Evolutionary conservation across 2,113 vertebrate genomes (phyloP).

Genomic region (Pollachius pollachius): DNA sequence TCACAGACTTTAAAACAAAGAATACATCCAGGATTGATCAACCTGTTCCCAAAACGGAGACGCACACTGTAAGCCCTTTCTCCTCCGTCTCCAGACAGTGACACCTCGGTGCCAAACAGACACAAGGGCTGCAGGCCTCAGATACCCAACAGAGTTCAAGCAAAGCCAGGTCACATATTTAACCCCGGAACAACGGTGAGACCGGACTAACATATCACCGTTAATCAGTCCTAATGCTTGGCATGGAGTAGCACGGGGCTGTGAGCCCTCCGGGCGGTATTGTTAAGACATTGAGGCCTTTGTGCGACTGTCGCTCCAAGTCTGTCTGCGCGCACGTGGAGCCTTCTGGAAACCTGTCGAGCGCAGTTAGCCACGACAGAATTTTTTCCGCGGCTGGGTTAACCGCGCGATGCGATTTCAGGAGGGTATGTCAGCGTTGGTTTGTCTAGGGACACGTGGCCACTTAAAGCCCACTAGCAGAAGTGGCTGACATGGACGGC

Average conservation of each 20-base stretch:
- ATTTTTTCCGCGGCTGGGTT: constrained; percentile 41
- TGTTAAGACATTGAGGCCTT: constrained; percentile 46
- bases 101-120: constrained; percentile 31
- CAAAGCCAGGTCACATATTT: constrained; percentile 63
- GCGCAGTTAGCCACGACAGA: constrained; percentile 55
- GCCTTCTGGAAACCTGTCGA: constrained; percentile 48
- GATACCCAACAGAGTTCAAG: constrained; percentile 42
- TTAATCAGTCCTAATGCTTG: constrained; percentile 51
- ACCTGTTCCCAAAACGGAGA: background rate
- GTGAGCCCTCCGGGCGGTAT: constrained; percentile 29
- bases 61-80: background rate
- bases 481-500: constrained; percentile 37
- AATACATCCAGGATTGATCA: no score
- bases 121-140: constrained; percentile 47
- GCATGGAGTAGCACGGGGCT: constrained; percentile 42
- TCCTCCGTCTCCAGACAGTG: constrained; percentile 13
- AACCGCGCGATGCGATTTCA: constrained; percentile 62
- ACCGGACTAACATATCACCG: constrained; percentile 61
- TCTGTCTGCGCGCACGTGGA: constrained; percentile 50
- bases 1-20: no score
- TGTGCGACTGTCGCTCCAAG: constrained; percentile 51
- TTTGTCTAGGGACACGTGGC: constrained; percentile 60
- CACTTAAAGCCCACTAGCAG: constrained; percentile 59
- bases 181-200: constrained; percentile 45
- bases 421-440: constrained; percentile 47